Base-by-base conservation (phyloP, 2,113 vertebrate species). In the Caranx ignobilis region DNA sequence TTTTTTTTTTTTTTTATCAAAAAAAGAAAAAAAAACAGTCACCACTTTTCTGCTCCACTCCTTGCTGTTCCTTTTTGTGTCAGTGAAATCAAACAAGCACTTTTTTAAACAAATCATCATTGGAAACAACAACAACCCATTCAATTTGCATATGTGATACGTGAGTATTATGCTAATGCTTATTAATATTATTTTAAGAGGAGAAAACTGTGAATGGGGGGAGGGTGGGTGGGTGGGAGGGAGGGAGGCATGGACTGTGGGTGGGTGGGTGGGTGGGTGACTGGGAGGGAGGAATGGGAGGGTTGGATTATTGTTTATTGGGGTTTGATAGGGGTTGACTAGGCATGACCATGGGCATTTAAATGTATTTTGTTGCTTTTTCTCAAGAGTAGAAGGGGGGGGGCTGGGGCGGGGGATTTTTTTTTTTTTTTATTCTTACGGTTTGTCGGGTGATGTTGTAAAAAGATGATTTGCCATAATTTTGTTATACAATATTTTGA, bases 1-100 rank as follows among this genome's bases (percentile, higher is more conserved):
- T 67, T 71, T 79, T 77, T 32, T 52, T 60, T 64, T 59, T 16
- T 11, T 0, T 6, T 11, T 47, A 32, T 43, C 43, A 45, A 45
- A 45, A 45, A 45, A 45, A 2, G 34, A 16, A 8, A 19, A 48
- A 57, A 71, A 55, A 77, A 74, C 19, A 48, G 70, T 75, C 75
- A 71, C 76, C 70, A 87, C 67, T 82, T 87, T 82, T 84, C 71
- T 83, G 78, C 83, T 87, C 47, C 72, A 82, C 79, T 85, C 82
- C 77, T 88, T 80, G 64, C 85, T 83, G 82, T 91, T 89, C 82
- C 60, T 81, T 85, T 91, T 85, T 89, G 79, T 92, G 89, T 93
- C 90, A 90, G 87, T 86, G 90, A 88, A 95, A 92, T 94, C 91
- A 92, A 93, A 93, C 91, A 92, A 95, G 95, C 95, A 96, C 95